Base-by-base conservation (phyloP, 2,113 vertebrate species). In the Agapornis roseicollis region DNA sequence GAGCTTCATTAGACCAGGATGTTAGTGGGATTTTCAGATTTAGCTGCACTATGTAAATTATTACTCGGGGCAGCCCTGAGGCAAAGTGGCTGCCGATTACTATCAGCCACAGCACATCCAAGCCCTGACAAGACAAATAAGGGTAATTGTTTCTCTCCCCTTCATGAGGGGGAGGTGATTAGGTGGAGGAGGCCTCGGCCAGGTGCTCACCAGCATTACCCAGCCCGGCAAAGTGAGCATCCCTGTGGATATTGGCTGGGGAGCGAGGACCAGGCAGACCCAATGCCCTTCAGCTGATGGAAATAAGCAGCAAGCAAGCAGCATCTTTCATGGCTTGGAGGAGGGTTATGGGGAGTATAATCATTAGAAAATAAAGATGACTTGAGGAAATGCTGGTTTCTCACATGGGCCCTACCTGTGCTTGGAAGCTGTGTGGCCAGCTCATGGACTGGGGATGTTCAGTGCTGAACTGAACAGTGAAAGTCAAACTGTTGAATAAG, bases 1-100 rank as follows among this genome's bases (percentile, higher is more conserved):
- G 60, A 91, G 90, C 94, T 94, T 97, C 92, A 86, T 96, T 96
- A 96, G 61, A 52, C 50, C 79, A 50, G 76, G 79, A 77, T 85
- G 88, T 85, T 22, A 27, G 88, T 24, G 55, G 83, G 73, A 82
- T 90, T 93, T 93, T 73, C 87, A 89, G 87, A 65, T 91, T 71
- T 77, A 70, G 79, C 91, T 68, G 85, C 83, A n/a, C 83, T 69
- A 65, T 85, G 88, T 69, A 93, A 97, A 95, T 96, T 10, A 89
- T 66, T 18, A 64, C 94, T 86, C 3, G 4, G 79, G 86, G 95
- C 97, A 94, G 92, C 92, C 95, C 94, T 16, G 90, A 92, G 97
- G 94, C 93, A n/a, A 76, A 95, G 81, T 11, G 52, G 56, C 85
- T 92, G 76, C 94, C 23, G 2, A 60, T 89, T 93, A 49, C 80